Evolutionary conservation across 2,888 invertebrate species (phyloP).

Genomic region (Protonemura montana): DNA sequence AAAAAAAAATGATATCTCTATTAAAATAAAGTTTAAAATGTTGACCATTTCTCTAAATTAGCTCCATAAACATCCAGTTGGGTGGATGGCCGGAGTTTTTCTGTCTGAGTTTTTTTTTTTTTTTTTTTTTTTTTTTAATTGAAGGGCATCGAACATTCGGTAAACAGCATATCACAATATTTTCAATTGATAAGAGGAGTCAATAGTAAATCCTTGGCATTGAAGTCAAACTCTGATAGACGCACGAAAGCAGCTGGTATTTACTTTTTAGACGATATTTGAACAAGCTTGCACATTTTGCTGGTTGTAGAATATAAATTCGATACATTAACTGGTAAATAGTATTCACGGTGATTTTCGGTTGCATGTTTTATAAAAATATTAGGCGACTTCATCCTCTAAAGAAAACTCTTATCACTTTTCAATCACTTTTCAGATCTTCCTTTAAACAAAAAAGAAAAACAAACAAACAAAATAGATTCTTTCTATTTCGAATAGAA

Average conservation of each 20-base stretch:
- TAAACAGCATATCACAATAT: neutral
- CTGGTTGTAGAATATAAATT: too few species aligned
- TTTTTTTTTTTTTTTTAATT: neutral
- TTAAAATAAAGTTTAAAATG: neutral
- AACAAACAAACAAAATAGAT: too few species aligned
- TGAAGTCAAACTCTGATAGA: neutral
- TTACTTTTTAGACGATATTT: neutral
- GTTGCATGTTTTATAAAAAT: neutral
- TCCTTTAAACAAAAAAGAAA: neutral
- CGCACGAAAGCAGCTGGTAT: neutral
- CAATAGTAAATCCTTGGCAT: neutral
- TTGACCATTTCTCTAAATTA: too few species aligned
- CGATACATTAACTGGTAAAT: too few species aligned
- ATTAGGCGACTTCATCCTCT: neutral
- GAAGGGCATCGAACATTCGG: neutral
- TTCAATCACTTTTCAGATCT: neutral
- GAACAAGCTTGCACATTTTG: neutral
- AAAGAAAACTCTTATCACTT: too few species aligned
- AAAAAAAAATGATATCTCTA: too few species aligned
- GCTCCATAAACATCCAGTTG: too few species aligned
- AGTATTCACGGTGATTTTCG: too few species aligned
- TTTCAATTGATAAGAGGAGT: neutral
- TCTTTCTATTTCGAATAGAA: neutral
- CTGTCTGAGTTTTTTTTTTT: neutral
- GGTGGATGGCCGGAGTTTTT: neutral